Base-by-base conservation (phyloP, 2,113 vertebrate genomes). In the Podiceps cristatus region DNA sequence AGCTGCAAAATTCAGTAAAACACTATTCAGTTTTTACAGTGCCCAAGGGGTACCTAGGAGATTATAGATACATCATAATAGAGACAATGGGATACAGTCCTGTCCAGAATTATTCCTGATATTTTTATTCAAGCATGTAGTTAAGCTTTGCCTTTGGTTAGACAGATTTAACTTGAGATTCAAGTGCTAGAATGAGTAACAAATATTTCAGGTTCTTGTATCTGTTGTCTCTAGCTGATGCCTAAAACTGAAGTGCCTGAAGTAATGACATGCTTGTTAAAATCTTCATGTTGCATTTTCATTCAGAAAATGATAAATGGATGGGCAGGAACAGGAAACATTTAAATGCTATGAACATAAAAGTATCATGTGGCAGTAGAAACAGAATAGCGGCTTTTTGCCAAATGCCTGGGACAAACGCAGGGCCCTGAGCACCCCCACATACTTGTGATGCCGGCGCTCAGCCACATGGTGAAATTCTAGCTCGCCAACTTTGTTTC, bases 381-480 rank as follows among this genome's bases (percentile, higher is more conserved):
- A 96, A 91, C 75, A 95, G 92, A 96, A 96, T 93, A 86, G 74
- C 2, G 24, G 82, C 76, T 59, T 68, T 92, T 94, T 96, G 91
- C 95, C 95, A 96, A 91, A 64, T 66, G 69, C 87, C 59, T 91
- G 87, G 96, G 95, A 94, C 95, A 89, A 89, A 82, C 0, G 0
- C 59, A 90, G 88, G 85, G 92, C 83, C 82, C 88, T 86, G 93
- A 81, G 71, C 82, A 94, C 78, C 95, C 92, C 85, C 84, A 81
- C 45, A 45, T 83, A 69, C 49, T 95, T 69, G 94, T 73, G 95
- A 93, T 94, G 89, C 94, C 50, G 49, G 87, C 11, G 0, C 81
- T 94, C 80, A 93, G 94, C 95, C 96, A 96, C 94, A 83, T 96
- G 95, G 69, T 91, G 96, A 96, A 96, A 97, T 81, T 95, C 75